Evolutionary conservation across 2,888 invertebrate genomes (phyloP).

Genomic region (Podotricha telesiphe): DNA sequence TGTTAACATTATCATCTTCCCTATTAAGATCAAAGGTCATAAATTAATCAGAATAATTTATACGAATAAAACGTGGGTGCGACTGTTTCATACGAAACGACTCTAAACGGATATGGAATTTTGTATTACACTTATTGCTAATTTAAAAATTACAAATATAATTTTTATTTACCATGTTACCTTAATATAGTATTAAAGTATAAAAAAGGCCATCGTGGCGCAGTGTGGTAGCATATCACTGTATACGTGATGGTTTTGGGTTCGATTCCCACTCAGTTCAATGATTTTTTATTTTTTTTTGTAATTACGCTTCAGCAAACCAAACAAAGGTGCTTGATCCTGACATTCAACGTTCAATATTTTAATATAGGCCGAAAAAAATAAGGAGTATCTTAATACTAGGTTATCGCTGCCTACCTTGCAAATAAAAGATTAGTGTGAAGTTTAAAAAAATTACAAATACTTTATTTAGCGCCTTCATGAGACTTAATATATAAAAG

Average conservation of each 20-base stretch:
- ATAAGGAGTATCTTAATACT: not conserved
- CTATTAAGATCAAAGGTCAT: conserved; percentile 34
- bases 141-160: conserved; percentile 8
- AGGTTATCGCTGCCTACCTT: not conserved
- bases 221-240: too few relatives aligned
- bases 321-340: too few relatives aligned
- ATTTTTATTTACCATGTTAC: not conserved
- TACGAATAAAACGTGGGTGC: conserved; percentile 37
- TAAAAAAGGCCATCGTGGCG: too few relatives aligned
- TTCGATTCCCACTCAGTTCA: too few relatives aligned
- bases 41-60: conserved; percentile 38
- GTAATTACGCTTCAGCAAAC: too few relatives aligned
- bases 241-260: too few relatives aligned
- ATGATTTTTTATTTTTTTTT: too few relatives aligned
- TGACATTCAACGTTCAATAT: too few relatives aligned
- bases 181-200: too few relatives aligned
- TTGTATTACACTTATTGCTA: not conserved
- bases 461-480: not conserved
- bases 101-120: conserved; percentile 19
- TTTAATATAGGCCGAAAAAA: not conserved
- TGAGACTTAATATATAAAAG: not conserved
- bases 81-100: conserved; percentile 19
- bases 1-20: conserved; percentile 29
- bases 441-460: not conserved
- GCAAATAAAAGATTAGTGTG: too few relatives aligned